Base-by-base conservation (phyloP, 2,113 vertebrate genomes). In the Tichodroma muraria region DNA sequence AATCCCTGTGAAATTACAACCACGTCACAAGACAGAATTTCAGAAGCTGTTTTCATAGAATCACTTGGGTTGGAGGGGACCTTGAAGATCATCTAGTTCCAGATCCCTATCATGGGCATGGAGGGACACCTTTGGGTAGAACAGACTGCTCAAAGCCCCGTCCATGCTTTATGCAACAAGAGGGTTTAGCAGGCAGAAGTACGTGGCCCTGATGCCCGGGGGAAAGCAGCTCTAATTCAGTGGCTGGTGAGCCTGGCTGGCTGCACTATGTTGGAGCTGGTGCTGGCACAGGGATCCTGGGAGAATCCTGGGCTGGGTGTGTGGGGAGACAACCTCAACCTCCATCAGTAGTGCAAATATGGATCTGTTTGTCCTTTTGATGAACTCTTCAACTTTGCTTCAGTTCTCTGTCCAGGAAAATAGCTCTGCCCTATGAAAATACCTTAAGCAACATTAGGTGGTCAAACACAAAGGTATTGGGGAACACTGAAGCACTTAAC, bases 201-300 rank as follows among this genome's bases (percentile, higher is more conserved):
- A 23, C 0, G 0, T 28, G 37, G 19, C 35, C n/a, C 45, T 61
- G 63, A 31, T 61, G 31, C n/a, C 30, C 2, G 2, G 59, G 60
- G 38, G n/a, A 65, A 57, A 6, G 47, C 21, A 25, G 19, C 38
- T 52, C 42, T 37, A 56, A 27, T 65, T 60, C 61, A n/a, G 72
- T 0, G 6, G 11, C 27, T 68, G 37, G 28, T 40, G 66, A 88
- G 37, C 66, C 44, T 1, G 13, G n/a, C 47, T 72, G 63, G 11
- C 33, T 21, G 50, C 73, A 23, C 38, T 22, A 25, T 33, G 28
- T 13, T 3, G 0, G 54, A 79, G 40, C 53, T 31, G 59, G 25
- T 61, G 66, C 21, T 15, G 9, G 53, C n/a, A 13, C 24, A 5
- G 4, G 53, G 40, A 53, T 37, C 30, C 49, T 42, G 23, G 53